Conservation (phyloP, 2,888 invertebrate genomes). For the Drosophila subsilvestris region DNA sequence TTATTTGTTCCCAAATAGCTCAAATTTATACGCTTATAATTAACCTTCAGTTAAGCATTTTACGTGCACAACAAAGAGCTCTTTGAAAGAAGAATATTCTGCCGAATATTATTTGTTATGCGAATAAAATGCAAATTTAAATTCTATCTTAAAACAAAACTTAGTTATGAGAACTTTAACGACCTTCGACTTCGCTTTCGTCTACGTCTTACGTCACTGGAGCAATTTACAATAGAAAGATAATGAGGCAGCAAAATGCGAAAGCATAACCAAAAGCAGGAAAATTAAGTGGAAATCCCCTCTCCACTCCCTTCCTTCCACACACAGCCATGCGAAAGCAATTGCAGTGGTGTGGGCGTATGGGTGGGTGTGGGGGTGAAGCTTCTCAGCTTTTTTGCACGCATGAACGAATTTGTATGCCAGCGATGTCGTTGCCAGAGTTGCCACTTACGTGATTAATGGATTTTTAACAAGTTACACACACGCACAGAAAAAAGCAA, state of each 20-base stretch:
- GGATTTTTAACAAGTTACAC: constrained; percentile 81
- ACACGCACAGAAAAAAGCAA: constrained; percentile 38
- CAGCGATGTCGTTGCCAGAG: constrained; percentile 76
- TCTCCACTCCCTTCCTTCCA: no score
- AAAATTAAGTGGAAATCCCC: constrained; percentile 65
- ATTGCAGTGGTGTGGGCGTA: constrained; percentile 24
- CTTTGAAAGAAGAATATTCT: not conserved
- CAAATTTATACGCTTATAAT: no score
- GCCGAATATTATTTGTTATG: not conserved
- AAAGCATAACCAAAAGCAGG: constrained; percentile 61
- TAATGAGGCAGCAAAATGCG: constrained; percentile 76
- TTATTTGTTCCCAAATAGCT: no score
- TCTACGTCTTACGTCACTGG: not conserved
- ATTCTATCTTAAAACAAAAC: not conserved
- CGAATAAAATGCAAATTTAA: not conserved
- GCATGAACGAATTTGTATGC: constrained; percentile 80
- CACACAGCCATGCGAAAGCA: constrained; percentile 37
- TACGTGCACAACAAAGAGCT: not conserved
- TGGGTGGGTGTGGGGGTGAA: constrained; percentile 13
- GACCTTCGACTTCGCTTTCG: not conserved
- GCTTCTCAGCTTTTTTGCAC: constrained; percentile 70
- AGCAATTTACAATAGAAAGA: constrained; percentile 37
- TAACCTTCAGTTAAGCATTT: not conserved
- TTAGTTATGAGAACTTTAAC: not conserved
- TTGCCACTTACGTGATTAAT: constrained; percentile 82